These are phyloP conservation scores for Diaperis boleti DNA, from an alignment of 2,888 invertebrate species.

Conservation along the genomic window DNA sequence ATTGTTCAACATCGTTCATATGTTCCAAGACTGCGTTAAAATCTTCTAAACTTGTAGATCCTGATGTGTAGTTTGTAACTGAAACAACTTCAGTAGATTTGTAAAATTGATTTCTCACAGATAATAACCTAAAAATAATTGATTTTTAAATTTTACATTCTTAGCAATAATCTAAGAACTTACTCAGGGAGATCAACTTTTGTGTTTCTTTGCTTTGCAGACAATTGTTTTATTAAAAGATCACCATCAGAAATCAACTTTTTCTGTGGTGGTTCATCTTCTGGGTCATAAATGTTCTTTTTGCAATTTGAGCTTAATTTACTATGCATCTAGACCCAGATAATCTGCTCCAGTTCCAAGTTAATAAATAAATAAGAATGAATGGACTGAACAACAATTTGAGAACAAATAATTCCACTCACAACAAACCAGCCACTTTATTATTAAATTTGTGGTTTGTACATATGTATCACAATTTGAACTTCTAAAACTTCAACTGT, in stretches of 20 bases:
- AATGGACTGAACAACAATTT: too few relatives aligned
- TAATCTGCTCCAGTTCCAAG: too few relatives aligned
- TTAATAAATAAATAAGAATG: too few relatives aligned
- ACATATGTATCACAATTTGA: too few relatives aligned
- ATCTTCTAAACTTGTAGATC: conserved; percentile 66
- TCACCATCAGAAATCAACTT: conserved; percentile 61
- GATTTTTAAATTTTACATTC: not conserved
- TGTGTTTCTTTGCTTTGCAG: conserved; percentile 60
- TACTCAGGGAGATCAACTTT: conserved; percentile 58
- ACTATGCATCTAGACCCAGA: conserved; percentile 20
- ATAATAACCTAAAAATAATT: conserved; percentile 49
- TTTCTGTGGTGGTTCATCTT: conserved; percentile 55
- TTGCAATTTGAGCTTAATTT: conserved; percentile 16
- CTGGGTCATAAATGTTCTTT: conserved; percentile 33
- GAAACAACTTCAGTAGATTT: conserved; percentile 52
- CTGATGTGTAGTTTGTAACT: conserved; percentile 61
- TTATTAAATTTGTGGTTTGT: too few relatives aligned
- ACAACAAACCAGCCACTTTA: too few relatives aligned
- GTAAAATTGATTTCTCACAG: conserved; percentile 47
- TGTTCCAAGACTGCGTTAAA: conserved; percentile 65
- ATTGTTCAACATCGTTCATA: conserved; percentile 65
- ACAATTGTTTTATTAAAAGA: conserved; percentile 60
- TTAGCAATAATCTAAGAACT: conserved; percentile 27
- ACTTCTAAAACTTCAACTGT: too few relatives aligned
- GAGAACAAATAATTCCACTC: too few relatives aligned